Evolutionary conservation across 2,888 invertebrate species (phyloP), one percentile per base, ranked within the genome.

Genomic region (Cryptus armator): DNA sequence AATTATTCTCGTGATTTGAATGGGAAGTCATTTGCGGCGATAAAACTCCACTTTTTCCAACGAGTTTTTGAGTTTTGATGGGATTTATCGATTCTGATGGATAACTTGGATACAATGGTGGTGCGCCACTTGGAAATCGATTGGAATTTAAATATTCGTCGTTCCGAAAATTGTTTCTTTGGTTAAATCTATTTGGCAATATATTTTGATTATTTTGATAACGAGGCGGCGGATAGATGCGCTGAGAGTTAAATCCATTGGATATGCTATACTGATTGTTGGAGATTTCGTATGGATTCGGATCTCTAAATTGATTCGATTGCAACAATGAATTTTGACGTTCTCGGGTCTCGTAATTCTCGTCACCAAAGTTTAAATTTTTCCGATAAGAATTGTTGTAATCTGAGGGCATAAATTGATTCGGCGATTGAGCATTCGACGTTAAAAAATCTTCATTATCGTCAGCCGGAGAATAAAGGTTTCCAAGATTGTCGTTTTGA

Each of bases 41-140:
- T 0, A 46, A 46, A 70, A 62, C 10, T 32, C 53, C 44, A 53
- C 46, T 66, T 64, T 64, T 80, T 24, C 51, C 32, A 3, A 14
- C 64, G 51, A 51, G 29, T 10, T 19, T 43, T 9, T 19, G 12
- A 2, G n/a, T 1, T 6, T 19, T 10, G 2, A 14, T 5, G 2
- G 56, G 56, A 56, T 71, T 44, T 1, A 66, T 46, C 19, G 59
- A 37, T 19, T 12, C 12, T 2, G 71, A 59, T 51, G 59, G 62
- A 68, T 80, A 76, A 10, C 72, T 72, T 2, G 76, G 19, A 75
- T 62, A 43, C 2, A 46, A 32, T 10, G 78, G 53, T 0, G 72
- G 46, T 56, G 56, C 16, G 7, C 16, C 43, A 16, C 51, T 48
- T 19, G 43, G 37, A 10, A 51, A 16, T 44, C 68, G 68, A 71